Evolutionary conservation across 2,113 vertebrate genomes (phyloP), one percentile per base, ranked within the genome.

Genomic region (Thunnus maccoyii): DNA sequence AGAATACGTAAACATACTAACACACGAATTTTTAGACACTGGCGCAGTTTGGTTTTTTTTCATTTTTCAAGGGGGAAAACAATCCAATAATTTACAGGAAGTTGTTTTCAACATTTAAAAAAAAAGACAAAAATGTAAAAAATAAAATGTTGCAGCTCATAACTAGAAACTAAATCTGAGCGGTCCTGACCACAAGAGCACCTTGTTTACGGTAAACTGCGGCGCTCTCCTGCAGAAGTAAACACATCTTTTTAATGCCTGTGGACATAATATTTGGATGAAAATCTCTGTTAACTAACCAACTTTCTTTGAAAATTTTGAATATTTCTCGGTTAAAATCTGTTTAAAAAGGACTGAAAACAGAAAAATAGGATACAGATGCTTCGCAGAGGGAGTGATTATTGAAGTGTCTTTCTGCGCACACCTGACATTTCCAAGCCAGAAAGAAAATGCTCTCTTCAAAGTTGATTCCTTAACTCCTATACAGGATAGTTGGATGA

Each of bases 361-460:
- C 36, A 8, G 6, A 41, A 9, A 8, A 41, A 41, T 41, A 41
- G 36, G 36, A 41, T 41, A 41, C 36, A 41, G 36, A 41, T 20
- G 15, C 11, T 10, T 68, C 18, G 22, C 13, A 2, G 13, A 27
- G 4, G 11, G 17, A 44, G n/a, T 22, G 46, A 56, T 57, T 50
- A 13, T 14, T 7, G 18, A 25, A 65, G 3, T 8, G 2, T 17
- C 14, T 22, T 44, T 69, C 65, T 64, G n/a, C 1, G 0, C 18
- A 8, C 5, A 58, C 67, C 51, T 68, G 61, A 72, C 46, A 64
- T 68, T 30, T 72, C 27, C 41, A 36, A 51, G 60, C 4, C 46
- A 12, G 47, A 50, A 55, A 36, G 27, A 72, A 58, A 77, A 73
- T 52, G 27, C 54, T 60, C 14, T 16, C n/a, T 72, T 50, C 60